Base-by-base conservation (phyloP, 2,113 vertebrate species). In the Aramus guarauna region DNA sequence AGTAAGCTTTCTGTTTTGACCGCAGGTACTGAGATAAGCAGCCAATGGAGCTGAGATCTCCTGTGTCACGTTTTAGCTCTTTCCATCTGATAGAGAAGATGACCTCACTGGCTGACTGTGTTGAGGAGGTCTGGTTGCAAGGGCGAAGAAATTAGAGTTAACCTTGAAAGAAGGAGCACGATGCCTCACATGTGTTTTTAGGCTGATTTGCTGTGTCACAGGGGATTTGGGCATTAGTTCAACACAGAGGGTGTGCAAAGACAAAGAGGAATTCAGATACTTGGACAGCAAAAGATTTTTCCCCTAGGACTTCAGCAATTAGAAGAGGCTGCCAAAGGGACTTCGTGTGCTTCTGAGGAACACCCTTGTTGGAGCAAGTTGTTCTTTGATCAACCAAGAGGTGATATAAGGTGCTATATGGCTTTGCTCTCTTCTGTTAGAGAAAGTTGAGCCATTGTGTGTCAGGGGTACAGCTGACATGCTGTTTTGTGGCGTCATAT, bases 51-150 rank as follows among this genome's bases (percentile, higher is more conserved):
- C 66, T 82, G 91, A 85, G 91, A 82, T 92, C 94, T 95, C 86
- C 86, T 15, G 41, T 92, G 94, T 96, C 92, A 91, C 15, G 29
- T 96, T 96, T 97, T 92, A 95, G 92, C 53, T 95, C 74, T 93
- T 96, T 94, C 81, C 81, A 90, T 92, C 94, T 94, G 95, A 97
- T 91, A 94, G 80, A 92, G 90, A 73, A 85, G 82, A 94, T 96
- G 84, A 95, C 89, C 86, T 95, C 95, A 91, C 58, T 89, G 86
- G 36, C 91, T 96, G 86, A 45, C 88, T 88, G 48, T 91, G 68
- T 73, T 11, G 19, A 58, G 45, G 48, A 95, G 66, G 89, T 91
- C 84, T 88, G 84, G 37, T 87, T 96, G 93, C 92, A 96, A 96
- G 91, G 91, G 58, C 77, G 91, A 90, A 94, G 74, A 79, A 76